phyloP scores from a whole-genome alignment of 2,888 invertebrate species.

The Eupsilia transversa region DNA sequence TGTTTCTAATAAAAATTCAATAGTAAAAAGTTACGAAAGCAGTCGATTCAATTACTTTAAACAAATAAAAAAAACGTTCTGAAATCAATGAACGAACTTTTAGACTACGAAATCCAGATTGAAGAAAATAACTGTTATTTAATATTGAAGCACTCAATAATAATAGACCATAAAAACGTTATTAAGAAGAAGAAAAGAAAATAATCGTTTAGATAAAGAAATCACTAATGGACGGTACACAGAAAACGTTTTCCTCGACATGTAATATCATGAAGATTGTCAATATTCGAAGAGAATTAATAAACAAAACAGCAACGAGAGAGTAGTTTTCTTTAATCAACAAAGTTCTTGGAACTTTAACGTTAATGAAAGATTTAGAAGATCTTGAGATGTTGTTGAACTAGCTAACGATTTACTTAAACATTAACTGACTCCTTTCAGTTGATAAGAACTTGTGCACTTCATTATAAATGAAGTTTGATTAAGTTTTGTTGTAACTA shows the following conservation, averaged over 20 bases:
- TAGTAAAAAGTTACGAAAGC: neutral
- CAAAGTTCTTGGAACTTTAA: slow-evolving; percentile 33
- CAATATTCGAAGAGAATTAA: slow-evolving; percentile 5
- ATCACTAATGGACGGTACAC: slow-evolving; percentile 19
- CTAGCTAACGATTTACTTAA: slow-evolving; percentile 32
- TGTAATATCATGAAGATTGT: neutral
- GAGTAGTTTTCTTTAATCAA: slow-evolving; percentile 17
- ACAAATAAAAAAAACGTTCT: neutral
- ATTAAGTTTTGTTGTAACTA: slow-evolving; percentile 20
- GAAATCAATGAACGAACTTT: neutral
- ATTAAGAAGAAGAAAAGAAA: neutral
- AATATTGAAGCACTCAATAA: slow-evolving; percentile 5
- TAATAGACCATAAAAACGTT: neutral
- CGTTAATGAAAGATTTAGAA: slow-evolving; percentile 46
- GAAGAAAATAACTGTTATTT: slow-evolving; percentile 2
- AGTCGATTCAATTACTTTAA: neutral
- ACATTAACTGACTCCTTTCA: slow-evolving; percentile 36
- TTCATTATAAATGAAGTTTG: slow-evolving; percentile 38
- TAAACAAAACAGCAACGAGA: neutral
- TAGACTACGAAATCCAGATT: neutral
- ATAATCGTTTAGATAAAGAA: slow-evolving; percentile 20
- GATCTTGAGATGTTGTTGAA: slow-evolving; percentile 26
- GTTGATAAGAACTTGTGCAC: slow-evolving; percentile 49
- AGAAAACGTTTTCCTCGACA: slow-evolving; percentile 20
- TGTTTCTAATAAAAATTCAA: too few species aligned